Percentiles rank a stretch among this genome's conserved stretches.
These are phyloP conservation scores for Chouioia cunea DNA, from an alignment of 2,888 invertebrate genomes.

Conservation along the genomic window DNA sequence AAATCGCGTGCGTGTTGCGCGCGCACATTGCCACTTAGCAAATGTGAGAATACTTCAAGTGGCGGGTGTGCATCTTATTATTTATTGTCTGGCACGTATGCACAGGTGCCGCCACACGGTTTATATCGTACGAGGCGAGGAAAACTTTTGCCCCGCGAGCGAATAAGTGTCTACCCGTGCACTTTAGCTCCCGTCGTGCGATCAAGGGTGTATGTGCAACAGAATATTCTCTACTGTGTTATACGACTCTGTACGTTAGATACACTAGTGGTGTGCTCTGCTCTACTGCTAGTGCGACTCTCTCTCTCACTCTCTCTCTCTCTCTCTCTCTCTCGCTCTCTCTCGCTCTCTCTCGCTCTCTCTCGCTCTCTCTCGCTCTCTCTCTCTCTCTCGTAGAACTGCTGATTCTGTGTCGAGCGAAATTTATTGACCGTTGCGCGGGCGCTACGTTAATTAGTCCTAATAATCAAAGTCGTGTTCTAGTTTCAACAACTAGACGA, in stretches of 20 bases:
- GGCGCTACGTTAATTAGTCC: conserved; percentile 61
- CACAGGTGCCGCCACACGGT: conserved; percentile 41
- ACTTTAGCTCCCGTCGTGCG: conserved; percentile 36
- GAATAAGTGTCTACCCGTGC: conserved; percentile 39
- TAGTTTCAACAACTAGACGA: conserved; percentile 15
- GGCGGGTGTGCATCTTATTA: conserved; percentile 36
- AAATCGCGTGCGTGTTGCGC: background rate
- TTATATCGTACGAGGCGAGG: conserved; percentile 38
- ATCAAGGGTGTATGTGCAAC: conserved; percentile 40
- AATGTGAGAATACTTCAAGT: conserved; percentile 30
- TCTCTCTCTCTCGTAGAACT: conserved; percentile 62
- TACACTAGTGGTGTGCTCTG: too few relatives aligned
- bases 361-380: too few relatives aligned
- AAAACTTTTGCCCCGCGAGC: conserved; percentile 42
- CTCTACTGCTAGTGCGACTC: conserved; percentile 42
- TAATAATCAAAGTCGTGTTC: conserved; percentile 40
- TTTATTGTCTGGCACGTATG: conserved; percentile 40
- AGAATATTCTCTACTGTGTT: conserved; percentile 1
- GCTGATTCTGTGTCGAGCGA: conserved; percentile 67
- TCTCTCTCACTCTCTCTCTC: too few relatives aligned
- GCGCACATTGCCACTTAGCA: conserved; percentile 9
- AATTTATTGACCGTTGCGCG: conserved; percentile 64
- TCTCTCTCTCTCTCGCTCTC: too few relatives aligned
- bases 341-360: too few relatives aligned
- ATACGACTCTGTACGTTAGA: conserved; percentile 16